These are phyloP conservation scores for Microctenopoma steveboyesi DNA, from an alignment of 2,797 vertebrate species.

Conservation along the genomic window DNA sequence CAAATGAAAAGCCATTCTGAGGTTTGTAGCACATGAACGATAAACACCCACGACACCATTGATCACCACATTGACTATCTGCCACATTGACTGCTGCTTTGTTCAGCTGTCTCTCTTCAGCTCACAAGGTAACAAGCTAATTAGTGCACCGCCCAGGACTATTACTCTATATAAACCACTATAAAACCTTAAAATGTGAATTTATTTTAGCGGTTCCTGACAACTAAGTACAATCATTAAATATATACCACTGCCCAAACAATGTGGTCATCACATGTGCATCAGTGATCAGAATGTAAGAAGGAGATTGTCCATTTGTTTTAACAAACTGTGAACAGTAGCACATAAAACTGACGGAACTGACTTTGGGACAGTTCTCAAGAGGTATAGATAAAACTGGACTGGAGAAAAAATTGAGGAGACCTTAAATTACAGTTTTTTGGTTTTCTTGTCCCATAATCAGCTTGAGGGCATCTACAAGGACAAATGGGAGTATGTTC, in stretches of 20 bases:
- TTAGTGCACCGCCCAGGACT: slow-evolving; percentile 5
- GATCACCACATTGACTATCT: slow-evolving; percentile 42
- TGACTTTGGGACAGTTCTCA: not conserved
- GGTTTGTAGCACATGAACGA: slow-evolving; percentile 3
- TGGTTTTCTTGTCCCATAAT: not conserved
- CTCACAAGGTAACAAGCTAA: slow-evolving; percentile 25
- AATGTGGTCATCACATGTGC: too few relatives aligned
- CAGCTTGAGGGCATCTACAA: not conserved
- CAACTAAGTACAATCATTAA: not conserved
- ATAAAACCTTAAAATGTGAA: not conserved
- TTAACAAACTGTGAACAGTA: not conserved
- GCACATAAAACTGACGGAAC: not conserved
- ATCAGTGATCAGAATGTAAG: not conserved
- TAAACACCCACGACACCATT: slow-evolving; percentile 22
- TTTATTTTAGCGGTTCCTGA: not conserved
- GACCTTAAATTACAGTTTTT: not conserved
- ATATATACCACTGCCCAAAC: not conserved
- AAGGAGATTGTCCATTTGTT: not conserved
- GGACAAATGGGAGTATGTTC: not conserved
- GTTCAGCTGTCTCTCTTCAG: slow-evolving; percentile 31
- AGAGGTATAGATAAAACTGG: not conserved
- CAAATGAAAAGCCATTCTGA: slow-evolving; percentile 7
- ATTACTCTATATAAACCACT: not conserved
- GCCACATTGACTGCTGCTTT: slow-evolving; percentile 30
- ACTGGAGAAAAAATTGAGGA: not conserved